phyloP scores from a whole-genome alignment of 1,140 invertebrate species.

The Apocrypta bakeri region DNA sequence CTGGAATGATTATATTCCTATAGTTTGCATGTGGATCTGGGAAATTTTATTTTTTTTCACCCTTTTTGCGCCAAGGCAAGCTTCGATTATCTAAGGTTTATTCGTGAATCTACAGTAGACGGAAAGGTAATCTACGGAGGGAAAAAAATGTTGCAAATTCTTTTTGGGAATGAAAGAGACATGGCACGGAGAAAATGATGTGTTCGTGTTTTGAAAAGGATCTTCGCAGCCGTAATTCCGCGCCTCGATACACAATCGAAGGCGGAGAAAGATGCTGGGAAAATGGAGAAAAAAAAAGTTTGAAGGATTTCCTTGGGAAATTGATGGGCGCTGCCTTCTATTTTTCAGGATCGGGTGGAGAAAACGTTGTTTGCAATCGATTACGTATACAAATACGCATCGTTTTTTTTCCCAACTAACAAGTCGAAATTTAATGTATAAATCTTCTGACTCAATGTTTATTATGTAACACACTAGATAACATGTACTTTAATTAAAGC shows the following conservation, averaged over 20 bases:
- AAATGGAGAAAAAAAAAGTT: not conserved
- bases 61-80: too few relatives aligned
- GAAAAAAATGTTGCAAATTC: not conserved
- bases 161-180: too few relatives aligned
- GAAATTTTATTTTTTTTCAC: not conserved
- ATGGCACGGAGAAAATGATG: not conserved
- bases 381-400: not conserved
- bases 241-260: constrained; percentile 13
- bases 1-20: not conserved
- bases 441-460: not conserved
- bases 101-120: too few relatives aligned
- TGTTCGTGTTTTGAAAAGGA: constrained; percentile 6
- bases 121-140: not conserved
- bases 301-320: not conserved
- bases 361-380: not conserved
- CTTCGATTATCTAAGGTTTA: not conserved
- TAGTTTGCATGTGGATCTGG: not conserved
- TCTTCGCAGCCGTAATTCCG: not conserved
- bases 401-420: not conserved
- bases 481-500: too few relatives aligned
- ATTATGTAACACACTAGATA: not conserved
- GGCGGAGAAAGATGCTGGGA: not conserved
- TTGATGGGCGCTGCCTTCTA: not conserved
- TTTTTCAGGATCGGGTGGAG: not conserved
- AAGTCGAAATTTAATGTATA: not conserved